Percentiles rank a stretch among this genome's conserved stretches.
These are phyloP conservation scores for Calonectris borealis DNA, from an alignment of 2,113 vertebrate genomes.

Conservation along the genomic window DNA sequence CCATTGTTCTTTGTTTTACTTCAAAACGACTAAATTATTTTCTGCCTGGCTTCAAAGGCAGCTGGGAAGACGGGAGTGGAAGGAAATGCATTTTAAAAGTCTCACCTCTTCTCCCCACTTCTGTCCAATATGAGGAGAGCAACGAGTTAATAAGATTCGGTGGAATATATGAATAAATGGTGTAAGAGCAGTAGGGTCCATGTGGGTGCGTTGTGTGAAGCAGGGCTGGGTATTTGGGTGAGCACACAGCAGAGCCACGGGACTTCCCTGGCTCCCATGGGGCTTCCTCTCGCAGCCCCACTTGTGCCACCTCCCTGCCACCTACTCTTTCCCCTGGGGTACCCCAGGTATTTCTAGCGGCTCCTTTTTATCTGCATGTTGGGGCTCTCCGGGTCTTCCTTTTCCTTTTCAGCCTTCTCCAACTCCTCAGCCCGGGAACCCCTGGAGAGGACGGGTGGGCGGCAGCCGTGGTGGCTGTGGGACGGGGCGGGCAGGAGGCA, in stretches of 20 bases:
- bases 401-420: background rate
- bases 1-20: background rate
- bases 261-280: fast-evolving
- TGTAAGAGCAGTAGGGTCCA: no score
- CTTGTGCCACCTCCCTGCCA: fast-evolving
- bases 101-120: background rate
- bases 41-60: background rate
- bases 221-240: background rate
- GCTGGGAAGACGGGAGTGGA: background rate
- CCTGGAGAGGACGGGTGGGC: fast-evolving
- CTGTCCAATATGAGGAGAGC: background rate
- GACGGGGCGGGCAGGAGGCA: background rate
- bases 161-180: background rate
- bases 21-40: background rate
- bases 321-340: background rate
- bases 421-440: fast-evolving
- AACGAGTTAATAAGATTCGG: fast-evolving
- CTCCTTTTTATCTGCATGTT: background rate
- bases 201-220: no score
- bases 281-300: fast-evolving
- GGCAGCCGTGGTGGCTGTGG: fast-evolving
- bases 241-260: fast-evolving
- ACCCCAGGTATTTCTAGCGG: background rate
- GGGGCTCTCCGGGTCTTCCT: background rate
- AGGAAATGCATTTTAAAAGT: background rate